Evolutionary conservation across 2,797 vertebrate species (phyloP), one percentile per base, ranked within the genome.

Genomic region (Benthosema pterotum): DNA sequence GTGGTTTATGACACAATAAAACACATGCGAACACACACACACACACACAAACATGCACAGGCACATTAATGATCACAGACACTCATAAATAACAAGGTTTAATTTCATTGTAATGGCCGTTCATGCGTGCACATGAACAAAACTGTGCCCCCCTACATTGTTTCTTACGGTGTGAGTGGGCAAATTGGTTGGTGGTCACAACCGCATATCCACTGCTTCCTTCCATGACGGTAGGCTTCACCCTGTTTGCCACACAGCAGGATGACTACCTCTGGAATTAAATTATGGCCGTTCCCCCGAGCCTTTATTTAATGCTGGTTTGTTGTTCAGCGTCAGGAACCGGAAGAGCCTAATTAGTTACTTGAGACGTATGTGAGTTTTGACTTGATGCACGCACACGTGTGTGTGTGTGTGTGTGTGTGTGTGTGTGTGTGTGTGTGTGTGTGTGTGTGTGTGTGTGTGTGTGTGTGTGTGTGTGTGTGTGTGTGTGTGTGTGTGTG

Each of bases 91-190:
- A 78, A 38, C 52, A 69, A 69, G 78, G 81, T 80, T 79, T 88
- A 82, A 90, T 90, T 79, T 85, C 82, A 84, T 91, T 88, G 74
- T 42, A 78, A 77, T 72, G 64, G 67, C 75, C 82, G 66, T 80
- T 78, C 77, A 84, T 80, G 72, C 61, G 32, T 67, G 38, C 57
- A 83, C 69, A 80, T 78, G 82, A 83, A 87, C 77, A 67, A 63
- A 59, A 49, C 42, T 45, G 69, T 42, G 15, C 62, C 71, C 48
- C 48, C 58, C 57, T 72, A 25, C 45, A 72, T 77, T 69, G 63
- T 52, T 67, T 75, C 16, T 67, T 38, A 82, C 79, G 79, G 69
- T 79, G 77, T 72, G 70, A 85, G 71, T n/a, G 77, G 63, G 78
- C 75, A 81, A 80, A 85, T 77, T 72, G 77, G 72, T 80, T 63